phyloP scores from a whole-genome alignment of 2,888 invertebrate genomes.

The Penaeus monodon region DNA sequence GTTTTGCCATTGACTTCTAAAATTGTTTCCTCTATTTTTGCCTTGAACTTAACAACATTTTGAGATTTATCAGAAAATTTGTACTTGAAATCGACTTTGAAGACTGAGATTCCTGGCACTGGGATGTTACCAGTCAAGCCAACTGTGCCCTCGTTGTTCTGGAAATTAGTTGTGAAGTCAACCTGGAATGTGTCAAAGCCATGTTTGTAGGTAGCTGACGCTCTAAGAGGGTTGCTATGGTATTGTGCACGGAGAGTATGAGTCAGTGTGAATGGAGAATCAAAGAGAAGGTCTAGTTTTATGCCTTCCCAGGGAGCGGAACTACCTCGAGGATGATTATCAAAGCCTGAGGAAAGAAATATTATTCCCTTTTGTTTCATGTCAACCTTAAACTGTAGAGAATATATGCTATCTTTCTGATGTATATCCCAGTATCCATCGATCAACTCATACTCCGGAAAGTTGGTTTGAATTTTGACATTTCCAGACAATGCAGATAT shows the following conservation, averaged over 20 bases:
- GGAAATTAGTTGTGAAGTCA: conserved; percentile 20
- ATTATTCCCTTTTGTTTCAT: conserved; percentile 22
- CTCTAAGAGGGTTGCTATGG: not conserved
- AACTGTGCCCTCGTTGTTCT: conserved; percentile 10
- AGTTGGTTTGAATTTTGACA: conserved; percentile 33
- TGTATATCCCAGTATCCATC: conserved; percentile 39
- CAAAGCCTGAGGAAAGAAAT: not conserved
- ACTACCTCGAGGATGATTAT: not conserved
- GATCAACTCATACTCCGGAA: conserved; percentile 12
- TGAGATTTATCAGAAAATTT: conserved; percentile 6
- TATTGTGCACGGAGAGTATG: conserved; percentile 45
- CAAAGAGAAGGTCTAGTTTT: conserved; percentile 26
- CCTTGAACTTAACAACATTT: not conserved
- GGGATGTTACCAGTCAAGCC: conserved; percentile 36
- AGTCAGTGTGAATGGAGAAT: conserved; percentile 42
- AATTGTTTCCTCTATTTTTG: conserved; percentile 34
- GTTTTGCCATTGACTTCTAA: conserved; percentile 21
- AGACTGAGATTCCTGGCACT: conserved; percentile 37
- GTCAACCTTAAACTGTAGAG: conserved; percentile 16
- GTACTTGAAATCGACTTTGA: conserved; percentile 20
- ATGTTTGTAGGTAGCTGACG: conserved; percentile 37
- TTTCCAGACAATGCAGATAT: conserved; percentile 16
- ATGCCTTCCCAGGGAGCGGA: conserved; percentile 27
- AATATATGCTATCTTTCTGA: conserved; percentile 15
- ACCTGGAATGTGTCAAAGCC: conserved; percentile 47